Evolutionary conservation across 2,888 invertebrate genomes (phyloP).

Genomic region (Plusia festucae): DNA sequence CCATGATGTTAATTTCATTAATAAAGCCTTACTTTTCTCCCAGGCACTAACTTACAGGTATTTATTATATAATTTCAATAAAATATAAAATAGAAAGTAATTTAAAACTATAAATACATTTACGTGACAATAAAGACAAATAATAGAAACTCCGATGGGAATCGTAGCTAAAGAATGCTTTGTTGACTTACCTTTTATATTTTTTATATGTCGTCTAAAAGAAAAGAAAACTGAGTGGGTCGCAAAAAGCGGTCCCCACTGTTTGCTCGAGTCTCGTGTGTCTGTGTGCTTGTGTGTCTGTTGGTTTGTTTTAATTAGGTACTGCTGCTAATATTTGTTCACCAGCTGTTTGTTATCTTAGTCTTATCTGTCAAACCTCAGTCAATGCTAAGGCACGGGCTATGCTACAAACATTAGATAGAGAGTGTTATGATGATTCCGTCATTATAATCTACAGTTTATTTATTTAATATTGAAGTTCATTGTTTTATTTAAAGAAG

Average conservation of each 20-base stretch:
- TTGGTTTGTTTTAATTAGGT: constrained; percentile 83
- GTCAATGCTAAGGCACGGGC: constrained; percentile 86
- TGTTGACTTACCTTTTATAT: constrained; percentile 46
- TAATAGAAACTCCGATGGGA: constrained; percentile 17
- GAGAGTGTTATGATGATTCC: constrained; percentile 50
- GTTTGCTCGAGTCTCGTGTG: constrained; percentile 72
- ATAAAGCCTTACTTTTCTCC: background rate
- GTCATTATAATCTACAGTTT: constrained; percentile 17
- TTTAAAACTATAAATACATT: background rate
- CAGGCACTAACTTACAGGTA: background rate
- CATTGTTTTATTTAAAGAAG: background rate
- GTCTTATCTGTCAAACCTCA: constrained; percentile 88
- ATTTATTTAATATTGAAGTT: constrained; percentile 6
- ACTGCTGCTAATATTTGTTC: constrained; percentile 84
- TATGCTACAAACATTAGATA: constrained; percentile 61
- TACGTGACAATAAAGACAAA: constrained; percentile 16
- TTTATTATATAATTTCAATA: background rate
- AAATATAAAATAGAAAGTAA: background rate
- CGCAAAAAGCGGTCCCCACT: constrained; percentile 73
- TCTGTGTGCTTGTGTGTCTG: constrained; percentile 68
- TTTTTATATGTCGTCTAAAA: constrained; percentile 54
- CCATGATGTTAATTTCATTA: no score
- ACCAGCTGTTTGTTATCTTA: constrained; percentile 84
- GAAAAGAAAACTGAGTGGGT: constrained; percentile 62
- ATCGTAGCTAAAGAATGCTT: constrained; percentile 30